Conservation (phyloP, 2,113 vertebrate species). For the Vidua chalybeata region DNA sequence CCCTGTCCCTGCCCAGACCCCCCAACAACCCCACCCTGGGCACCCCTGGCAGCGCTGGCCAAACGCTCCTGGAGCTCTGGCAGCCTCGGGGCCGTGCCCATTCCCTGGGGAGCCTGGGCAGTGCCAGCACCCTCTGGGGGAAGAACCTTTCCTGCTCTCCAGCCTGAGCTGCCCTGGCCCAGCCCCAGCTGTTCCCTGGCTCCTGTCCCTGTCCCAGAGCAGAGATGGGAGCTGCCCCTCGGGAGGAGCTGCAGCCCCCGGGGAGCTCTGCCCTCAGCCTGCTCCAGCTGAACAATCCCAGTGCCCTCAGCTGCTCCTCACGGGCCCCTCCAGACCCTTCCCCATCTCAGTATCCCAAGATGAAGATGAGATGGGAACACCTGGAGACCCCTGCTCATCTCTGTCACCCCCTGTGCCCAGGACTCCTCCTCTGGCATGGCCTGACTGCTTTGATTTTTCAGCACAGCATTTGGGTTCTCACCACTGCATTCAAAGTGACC, state of each 20-base stretch:
- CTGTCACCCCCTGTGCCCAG: neutral
- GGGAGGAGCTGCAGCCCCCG: neutral
- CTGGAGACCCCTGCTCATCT: neutral
- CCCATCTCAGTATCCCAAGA: rapidly evolving
- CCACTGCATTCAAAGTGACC: too few species aligned
- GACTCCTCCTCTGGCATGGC: neutral
- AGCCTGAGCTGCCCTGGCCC: neutral
- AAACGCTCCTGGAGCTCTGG: neutral
- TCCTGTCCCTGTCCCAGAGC: neutral
- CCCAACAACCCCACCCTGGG: neutral
- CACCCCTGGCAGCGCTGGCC: neutral
- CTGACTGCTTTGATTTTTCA: neutral
- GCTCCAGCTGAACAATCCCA: neutral
- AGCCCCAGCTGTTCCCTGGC: neutral
- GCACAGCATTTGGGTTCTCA: neutral
- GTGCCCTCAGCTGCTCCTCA: neutral
- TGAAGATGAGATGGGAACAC: neutral
- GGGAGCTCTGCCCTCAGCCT: neutral
- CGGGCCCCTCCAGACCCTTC: neutral
- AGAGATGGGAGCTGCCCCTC: neutral
- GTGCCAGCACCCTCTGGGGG: neutral
- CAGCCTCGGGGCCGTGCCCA: neutral
- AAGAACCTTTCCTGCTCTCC: neutral
- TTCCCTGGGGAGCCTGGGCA: neutral
- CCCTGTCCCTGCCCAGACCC: neutral